Evolutionary conservation across 2,797 vertebrate genomes (phyloP).

Genomic region (Sebastes vulpes): DNA sequence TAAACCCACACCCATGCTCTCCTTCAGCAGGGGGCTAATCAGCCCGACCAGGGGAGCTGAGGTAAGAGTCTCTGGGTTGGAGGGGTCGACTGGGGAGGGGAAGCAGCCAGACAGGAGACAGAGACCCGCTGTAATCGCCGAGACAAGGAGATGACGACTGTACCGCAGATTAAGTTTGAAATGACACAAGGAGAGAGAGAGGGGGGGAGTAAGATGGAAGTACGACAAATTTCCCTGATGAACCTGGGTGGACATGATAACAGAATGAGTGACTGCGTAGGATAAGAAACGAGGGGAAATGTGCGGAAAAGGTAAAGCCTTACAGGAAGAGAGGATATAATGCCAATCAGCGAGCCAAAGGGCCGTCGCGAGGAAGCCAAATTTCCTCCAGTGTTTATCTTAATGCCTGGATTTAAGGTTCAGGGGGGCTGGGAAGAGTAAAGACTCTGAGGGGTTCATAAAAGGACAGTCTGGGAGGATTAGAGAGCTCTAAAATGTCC

Average conservation of each 20-base stretch:
- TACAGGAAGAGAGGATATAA: slow-evolving; percentile 35
- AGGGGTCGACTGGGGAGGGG: slow-evolving; percentile 12
- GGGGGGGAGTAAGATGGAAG: background rate
- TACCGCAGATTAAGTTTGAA: slow-evolving; percentile 40
- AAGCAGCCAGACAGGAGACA: slow-evolving; percentile 57
- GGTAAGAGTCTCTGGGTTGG: slow-evolving; percentile 52
- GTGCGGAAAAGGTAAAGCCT: slow-evolving; percentile 1
- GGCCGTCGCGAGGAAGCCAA: slow-evolving; percentile 1
- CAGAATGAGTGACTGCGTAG: background rate
- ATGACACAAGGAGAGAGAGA: slow-evolving; percentile 8
- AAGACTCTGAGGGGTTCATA: slow-evolving; percentile 47
- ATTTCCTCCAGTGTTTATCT: slow-evolving; percentile 62
- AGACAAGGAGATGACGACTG: slow-evolving; percentile 49
- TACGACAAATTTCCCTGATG: slow-evolving; percentile 17
- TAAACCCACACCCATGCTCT: slow-evolving; percentile 32
- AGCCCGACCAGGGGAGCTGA: slow-evolving; percentile 42
- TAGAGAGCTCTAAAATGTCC: slow-evolving; percentile 49
- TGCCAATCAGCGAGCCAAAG: slow-evolving; percentile 42
- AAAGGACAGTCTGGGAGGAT: slow-evolving; percentile 62
- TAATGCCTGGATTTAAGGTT: slow-evolving; percentile 62
- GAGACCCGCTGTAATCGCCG: slow-evolving; percentile 53
- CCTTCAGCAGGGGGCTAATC: slow-evolving; percentile 52
- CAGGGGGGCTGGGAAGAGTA: slow-evolving; percentile 23
- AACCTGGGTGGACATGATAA: slow-evolving; percentile 32
- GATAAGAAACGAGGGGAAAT: slow-evolving; percentile 4